phyloP scores from a whole-genome alignment of 2,113 vertebrate genomes.

The Amia ocellicauda region DNA sequence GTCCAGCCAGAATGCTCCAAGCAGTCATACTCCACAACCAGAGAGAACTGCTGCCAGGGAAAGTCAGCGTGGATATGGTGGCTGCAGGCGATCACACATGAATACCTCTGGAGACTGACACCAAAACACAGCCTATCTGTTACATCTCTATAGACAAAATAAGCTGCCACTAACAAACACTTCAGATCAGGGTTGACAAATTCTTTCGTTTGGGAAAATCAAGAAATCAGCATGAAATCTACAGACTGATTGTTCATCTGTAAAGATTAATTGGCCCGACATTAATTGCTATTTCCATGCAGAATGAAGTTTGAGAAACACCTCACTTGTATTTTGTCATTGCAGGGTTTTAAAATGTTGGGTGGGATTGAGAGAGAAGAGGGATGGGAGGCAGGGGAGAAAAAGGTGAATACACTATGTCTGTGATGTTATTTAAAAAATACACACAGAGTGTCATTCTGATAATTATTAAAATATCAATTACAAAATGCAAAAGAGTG shows the following conservation, averaged over 20 bases:
- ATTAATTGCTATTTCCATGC: too few relatives aligned
- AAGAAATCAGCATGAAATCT: not conserved
- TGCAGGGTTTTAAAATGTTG: too few relatives aligned
- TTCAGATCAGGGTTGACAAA: not conserved
- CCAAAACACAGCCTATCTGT: not conserved
- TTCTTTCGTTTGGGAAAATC: not conserved
- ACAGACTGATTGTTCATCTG: not conserved
- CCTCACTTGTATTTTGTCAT: too few relatives aligned
- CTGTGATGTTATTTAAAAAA: too few relatives aligned
- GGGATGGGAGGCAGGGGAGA: not conserved
- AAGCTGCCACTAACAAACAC: not conserved
- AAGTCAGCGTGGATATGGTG: constrained; percentile 78
- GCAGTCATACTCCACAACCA: constrained; percentile 81
- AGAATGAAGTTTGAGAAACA: too few relatives aligned
- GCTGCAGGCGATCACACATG: constrained; percentile 70
- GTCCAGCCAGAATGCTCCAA: constrained; percentile 74
- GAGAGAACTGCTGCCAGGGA: constrained; percentile 80
- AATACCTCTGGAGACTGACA: constrained; percentile 60
- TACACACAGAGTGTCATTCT: not conserved
- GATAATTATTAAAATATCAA: too few relatives aligned
- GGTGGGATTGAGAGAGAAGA: too few relatives aligned
- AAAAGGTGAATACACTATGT: too few relatives aligned
- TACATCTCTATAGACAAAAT: not conserved
- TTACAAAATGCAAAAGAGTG: too few relatives aligned
- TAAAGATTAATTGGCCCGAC: too few relatives aligned